Evolutionary conservation across 2,113 vertebrate genomes (phyloP), one percentile per base, ranked within the genome.

Genomic region (Plectropomus leopardus): DNA sequence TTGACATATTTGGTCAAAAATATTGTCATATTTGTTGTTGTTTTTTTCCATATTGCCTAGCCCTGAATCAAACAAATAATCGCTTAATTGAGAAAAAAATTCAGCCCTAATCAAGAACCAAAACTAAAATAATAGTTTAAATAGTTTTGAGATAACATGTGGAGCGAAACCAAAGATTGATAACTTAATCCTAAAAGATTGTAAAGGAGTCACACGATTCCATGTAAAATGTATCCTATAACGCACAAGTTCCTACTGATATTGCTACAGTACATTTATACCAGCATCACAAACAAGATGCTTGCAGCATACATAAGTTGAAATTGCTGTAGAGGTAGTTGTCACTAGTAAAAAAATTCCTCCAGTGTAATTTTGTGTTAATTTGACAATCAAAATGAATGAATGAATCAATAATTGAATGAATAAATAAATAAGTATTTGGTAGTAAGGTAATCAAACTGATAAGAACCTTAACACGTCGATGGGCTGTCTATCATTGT

Each of bases 401-500:
- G 7, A 61, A 45, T 63, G 40, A 59, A 64, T 50, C 10, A 48
- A 61, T 23, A 9, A 23, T n/a, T 63, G 7, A 73, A 54, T 44
- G 7, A 61, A 45, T 63, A 45, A 59, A 64, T 50, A 15, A 48
- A 61, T 23, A 9, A 23, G 7, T 45, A 34, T 66, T 23, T 77
- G 17, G 28, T 44, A 44, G 32, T 58, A 57, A 57, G 13, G 3
- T 26, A 44, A 47, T 57, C 36, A 48, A 44, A 76, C 60, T 48
- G 44, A 78, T 74, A 76, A 70, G 24, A 66, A 3, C 5, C 30
- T 58, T 69, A 69, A 78, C 74, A 72, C 10, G 60, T 8, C 4
- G 9, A 42, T 45, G n/a, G 10, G 14, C 32, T 60, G 15, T 58
- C 32, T 44, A 13, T 63, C 48, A 15, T 44, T 36, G 6, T 48